Evolutionary conservation across 2,888 invertebrate genomes (phyloP).

Genomic region (Andrena minutula): DNA sequence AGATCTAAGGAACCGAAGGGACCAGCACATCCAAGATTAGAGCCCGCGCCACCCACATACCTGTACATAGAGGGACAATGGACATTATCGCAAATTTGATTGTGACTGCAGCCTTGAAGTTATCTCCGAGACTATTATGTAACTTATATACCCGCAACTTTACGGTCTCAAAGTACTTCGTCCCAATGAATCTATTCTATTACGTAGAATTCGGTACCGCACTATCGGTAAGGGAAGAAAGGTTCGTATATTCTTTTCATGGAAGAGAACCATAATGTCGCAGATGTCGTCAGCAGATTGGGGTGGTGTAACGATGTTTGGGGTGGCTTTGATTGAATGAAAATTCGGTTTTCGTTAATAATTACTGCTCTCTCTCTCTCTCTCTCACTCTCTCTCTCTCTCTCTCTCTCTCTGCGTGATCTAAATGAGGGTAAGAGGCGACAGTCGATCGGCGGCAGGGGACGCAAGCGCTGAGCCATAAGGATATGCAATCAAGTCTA

Average conservation of each 20-base stretch:
- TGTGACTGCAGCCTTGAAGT: slow-evolving; percentile 7
- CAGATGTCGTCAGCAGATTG: neutral
- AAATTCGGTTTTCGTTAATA: slow-evolving; percentile 56
- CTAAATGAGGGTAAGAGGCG: slow-evolving; percentile 49
- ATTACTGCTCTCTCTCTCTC: slow-evolving; percentile 33
- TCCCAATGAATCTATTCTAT: no score
- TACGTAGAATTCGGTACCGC: neutral
- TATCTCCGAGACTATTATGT: slow-evolving; percentile 2
- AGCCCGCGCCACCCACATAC: slow-evolving; percentile 55
- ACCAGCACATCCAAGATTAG: slow-evolving; percentile 72
- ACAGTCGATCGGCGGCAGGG: slow-evolving; percentile 63
- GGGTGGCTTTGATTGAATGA: slow-evolving; percentile 53
- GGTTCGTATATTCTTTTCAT: no score
- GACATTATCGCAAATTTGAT: slow-evolving; percentile 64
- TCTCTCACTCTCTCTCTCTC: no score
- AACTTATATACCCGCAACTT: neutral
- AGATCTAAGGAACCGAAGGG: slow-evolving; percentile 48
- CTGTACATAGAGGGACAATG: slow-evolving; percentile 32
- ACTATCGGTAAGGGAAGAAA: neutral
- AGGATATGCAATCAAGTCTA: slow-evolving; percentile 79
- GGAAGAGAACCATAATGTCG: neutral
- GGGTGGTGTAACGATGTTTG: neutral
- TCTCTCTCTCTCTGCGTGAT: slow-evolving; percentile 25
- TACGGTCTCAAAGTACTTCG: neutral
- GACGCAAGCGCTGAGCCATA: slow-evolving; percentile 68